Percentiles rank a stretch among this genome's conserved stretches.
phyloP scores from a whole-genome alignment of 2,888 invertebrate species.

The Metallyticus violacea region DNA sequence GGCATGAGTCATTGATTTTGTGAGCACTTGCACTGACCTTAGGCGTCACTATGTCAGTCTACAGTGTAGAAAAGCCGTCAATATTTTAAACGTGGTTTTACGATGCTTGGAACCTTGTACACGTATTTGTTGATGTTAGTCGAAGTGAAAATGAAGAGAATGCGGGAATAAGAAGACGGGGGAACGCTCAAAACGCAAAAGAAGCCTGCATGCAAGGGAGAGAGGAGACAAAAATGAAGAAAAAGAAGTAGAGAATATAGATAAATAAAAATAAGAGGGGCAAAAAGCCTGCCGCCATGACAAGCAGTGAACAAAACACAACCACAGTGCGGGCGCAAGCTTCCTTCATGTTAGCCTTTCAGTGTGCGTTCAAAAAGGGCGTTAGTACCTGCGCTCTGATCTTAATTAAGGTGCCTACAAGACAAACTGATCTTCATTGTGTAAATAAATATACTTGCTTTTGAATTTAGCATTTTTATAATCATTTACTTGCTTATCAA shows the following conservation, averaged over 20 bases:
- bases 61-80: no score
- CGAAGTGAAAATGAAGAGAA: not conserved
- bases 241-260: constrained; percentile 10
- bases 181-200: not conserved
- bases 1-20: no score
- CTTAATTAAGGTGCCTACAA: not conserved
- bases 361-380: not conserved
- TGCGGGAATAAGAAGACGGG: not conserved
- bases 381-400: not conserved
- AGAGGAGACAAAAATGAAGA: not conserved
- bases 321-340: constrained; percentile 1
- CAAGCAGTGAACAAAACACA: constrained; percentile 15
- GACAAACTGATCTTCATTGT: no score
- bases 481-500: no score
- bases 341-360: not conserved
- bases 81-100: not conserved
- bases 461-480: no score
- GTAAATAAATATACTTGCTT: no score
- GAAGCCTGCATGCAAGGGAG: not conserved
- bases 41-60: no score
- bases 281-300: constrained; percentile 12
- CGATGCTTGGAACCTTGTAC: not conserved
- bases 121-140: not conserved
- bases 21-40: no score
- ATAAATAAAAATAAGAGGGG: constrained; percentile 17